Percentiles rank a stretch among this genome's conserved stretches.
These are phyloP conservation scores for Nematolebias whitei DNA, from an alignment of 2,113 vertebrate genomes.

Conservation along the genomic window DNA sequence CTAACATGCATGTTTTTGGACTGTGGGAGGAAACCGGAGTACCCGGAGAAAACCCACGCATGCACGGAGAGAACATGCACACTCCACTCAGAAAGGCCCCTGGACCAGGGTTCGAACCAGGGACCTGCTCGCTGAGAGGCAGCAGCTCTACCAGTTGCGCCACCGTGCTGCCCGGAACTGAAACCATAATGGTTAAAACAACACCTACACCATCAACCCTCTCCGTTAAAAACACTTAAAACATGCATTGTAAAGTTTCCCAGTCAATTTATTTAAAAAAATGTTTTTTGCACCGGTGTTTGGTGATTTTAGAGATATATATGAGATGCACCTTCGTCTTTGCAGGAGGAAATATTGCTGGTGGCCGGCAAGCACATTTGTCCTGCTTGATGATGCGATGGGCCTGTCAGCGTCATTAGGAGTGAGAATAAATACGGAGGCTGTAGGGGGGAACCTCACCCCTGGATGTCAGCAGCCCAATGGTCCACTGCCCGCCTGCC, in stretches of 20 bases:
- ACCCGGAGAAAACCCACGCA: too few relatives aligned
- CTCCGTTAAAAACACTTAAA: background rate
- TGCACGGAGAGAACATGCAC: too few relatives aligned
- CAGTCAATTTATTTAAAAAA: slow-evolving; percentile 97
- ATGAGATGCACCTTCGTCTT: slow-evolving; percentile 92
- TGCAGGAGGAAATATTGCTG: slow-evolving; percentile 89
- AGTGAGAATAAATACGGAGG: slow-evolving; percentile 24
- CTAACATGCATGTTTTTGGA: too few relatives aligned
- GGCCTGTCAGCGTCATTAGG: slow-evolving; percentile 89
- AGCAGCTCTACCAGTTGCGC: too few relatives aligned
- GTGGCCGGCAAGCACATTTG: slow-evolving; percentile 90
- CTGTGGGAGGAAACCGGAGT: too few relatives aligned
- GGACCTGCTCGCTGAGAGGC: too few relatives aligned
- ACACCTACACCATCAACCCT: slow-evolving; percentile 10
- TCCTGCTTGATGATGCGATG: slow-evolving; percentile 87
- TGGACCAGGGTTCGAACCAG: too few relatives aligned
- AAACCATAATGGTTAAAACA: slow-evolving; percentile 36
- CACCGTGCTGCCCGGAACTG: too few relatives aligned
- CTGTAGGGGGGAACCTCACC: slow-evolving; percentile 71
- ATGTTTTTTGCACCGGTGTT: slow-evolving; percentile 90
- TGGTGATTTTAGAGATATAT: slow-evolving; percentile 92
- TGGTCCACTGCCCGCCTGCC: slow-evolving; percentile 79
- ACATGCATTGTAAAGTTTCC: slow-evolving; percentile 82
- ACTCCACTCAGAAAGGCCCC: too few relatives aligned
- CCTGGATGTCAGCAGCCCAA: slow-evolving; percentile 86